Base-by-base conservation (phyloP, 2,797 vertebrate genomes). In the Rhodeus uyekii region DNA sequence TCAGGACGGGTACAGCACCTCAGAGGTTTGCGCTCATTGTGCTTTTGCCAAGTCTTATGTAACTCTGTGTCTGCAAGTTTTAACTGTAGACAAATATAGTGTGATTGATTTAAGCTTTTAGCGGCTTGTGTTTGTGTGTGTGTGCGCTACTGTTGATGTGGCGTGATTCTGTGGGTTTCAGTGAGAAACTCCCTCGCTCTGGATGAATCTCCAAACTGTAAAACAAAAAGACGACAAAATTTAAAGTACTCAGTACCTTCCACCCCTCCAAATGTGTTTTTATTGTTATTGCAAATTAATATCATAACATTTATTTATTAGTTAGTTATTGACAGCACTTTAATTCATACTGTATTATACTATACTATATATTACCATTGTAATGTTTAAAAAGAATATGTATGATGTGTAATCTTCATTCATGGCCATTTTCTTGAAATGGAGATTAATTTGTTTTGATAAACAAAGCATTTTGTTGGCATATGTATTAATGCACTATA, bases 1-100 rank as follows among this genome's bases (percentile, higher is more conserved):
- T 87, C 97, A 95, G 93, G 97, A 99, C 89, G 96, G 96, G 92
- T 97, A 96, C 96, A 97, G 97, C 92, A 95, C 96, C 72, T 96
- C 95, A 68, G 97, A 99, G 95, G 98, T 99, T 96, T 96, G 97
- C 94, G 81, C 86, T 93, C 86, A 89, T 88, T 69, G 65, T 65
- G 76, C 29, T 84, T 81, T 73, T 78, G 60, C 10, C 71, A 60
- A 81, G 81, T 85, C 67, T 84, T 86, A 67, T 83, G 60, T 55
- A 83, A 84, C 53, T 55, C 60, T 74, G 65, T 82, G 64, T 77
- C 44, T 50, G 64, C 64, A 85, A 34, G 63, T 78, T 81, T 80
- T 32, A 80, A 80, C 65, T 55, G 32, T 34, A 46, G 50, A 73
- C 44, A 48, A 63, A 71, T 61, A 27, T 67, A 77, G 34, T n/a